Evolutionary conservation across 2,888 invertebrate species (phyloP), one percentile per base, ranked within the genome.

Genomic region (Drosophila peninsularis): DNA sequence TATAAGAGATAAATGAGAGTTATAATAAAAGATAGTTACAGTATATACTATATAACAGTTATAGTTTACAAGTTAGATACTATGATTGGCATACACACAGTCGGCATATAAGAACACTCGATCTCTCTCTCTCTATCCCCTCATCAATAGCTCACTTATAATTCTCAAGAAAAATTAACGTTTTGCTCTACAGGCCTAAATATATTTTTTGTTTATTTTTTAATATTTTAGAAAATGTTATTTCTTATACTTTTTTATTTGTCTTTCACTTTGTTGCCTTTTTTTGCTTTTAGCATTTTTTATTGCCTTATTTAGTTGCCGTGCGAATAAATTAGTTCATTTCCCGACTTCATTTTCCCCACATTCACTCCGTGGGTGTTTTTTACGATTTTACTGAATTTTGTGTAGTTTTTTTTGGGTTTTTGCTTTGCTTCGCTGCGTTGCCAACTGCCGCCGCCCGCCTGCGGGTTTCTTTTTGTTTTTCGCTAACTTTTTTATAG

Each of bases 241-340:
- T 54, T 30, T 11, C n/a, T 11, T 36, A 13, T n/a, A 2, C 27
- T 24, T 24, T 47, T 56, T 3, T 5, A 24, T 45, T 34, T 24
- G 13, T 47, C 42, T 42, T 60, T 53, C 34, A 54, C 36, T 37
- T 45, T 56, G 36, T 30, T 55, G 7, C 27, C 7, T 49, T 42
- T 44, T 24, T 3, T 1, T 14, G 7, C 24, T 19, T 30, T 32
- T 19, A 32, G 7, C 32, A 13, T 36, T 14, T 21, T 41, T 47
- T 21, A n/a, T 41, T 32, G 19, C 11, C 27, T 30, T 53, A 17
- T 24, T 11, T 37, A 57, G 24, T 50, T 71, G 49, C 56, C 27
- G 34, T 27, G 58, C 57, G 17, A 62, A 63, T 75, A 62, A 75
- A 62, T 76, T 70, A 55, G 80, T 80, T 64, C 45, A 53, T 75